These are phyloP conservation scores for Apostichopus parvimensis DNA, from an alignment of 35 echinoderm and acorn worm genomes.

Conservation along the genomic window DNA sequence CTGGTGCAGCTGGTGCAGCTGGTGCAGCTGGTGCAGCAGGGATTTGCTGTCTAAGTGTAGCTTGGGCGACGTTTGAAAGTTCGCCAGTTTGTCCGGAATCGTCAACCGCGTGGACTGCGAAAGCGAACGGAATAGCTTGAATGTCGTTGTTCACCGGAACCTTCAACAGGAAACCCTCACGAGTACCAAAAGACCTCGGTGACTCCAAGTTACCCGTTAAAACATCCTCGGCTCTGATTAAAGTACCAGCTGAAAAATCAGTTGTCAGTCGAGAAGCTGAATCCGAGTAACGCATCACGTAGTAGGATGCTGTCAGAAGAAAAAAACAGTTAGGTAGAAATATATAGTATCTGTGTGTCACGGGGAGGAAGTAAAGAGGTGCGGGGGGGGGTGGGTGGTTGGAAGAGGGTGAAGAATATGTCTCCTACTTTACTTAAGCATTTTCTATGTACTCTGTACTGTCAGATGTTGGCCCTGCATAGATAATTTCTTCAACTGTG, in stretches of 20 bases:
- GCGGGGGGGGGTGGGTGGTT: no score
- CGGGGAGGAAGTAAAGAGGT: no score
- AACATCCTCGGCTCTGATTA: not conserved
- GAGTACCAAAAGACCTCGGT: not conserved
- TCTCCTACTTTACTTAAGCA: no score
- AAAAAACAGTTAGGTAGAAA: not conserved
- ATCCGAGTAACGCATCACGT: slow-evolving; percentile 28
- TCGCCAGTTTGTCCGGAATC: not conserved
- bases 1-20: not conserved
- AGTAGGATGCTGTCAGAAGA: slow-evolving; percentile 10
- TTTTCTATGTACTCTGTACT: no score
- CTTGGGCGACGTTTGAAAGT: not conserved
- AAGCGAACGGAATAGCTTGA: not conserved
- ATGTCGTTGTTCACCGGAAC: not conserved
- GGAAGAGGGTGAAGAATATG: no score
- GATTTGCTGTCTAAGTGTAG: not conserved
- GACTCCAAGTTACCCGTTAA: slow-evolving; percentile 1
- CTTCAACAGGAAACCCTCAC: not conserved
- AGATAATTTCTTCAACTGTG: not conserved
- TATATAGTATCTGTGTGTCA: no score
- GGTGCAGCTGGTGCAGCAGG: not conserved
- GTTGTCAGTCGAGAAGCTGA: not conserved
- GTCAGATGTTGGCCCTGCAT: no score
- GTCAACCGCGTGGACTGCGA: not conserved
- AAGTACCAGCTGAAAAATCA: not conserved